Evolutionary conservation across 2,113 vertebrate species (phyloP).

Genomic region (Sphyrna mokarran): DNA sequence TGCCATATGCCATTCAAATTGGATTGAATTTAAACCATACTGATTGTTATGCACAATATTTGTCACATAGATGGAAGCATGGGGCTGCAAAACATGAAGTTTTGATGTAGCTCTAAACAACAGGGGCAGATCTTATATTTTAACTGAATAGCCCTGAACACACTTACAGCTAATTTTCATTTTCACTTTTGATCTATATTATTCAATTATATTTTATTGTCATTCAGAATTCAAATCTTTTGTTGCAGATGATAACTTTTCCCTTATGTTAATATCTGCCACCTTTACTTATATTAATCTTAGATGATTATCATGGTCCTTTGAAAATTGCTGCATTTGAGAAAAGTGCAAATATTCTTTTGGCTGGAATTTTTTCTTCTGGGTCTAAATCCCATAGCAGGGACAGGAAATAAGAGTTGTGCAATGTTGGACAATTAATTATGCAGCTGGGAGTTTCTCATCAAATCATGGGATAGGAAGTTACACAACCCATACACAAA

Average conservation of each 20-base stretch:
- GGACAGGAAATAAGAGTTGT: too few relatives aligned
- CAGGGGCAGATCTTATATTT: not conserved
- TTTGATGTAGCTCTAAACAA: not conserved
- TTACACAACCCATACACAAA: too few relatives aligned
- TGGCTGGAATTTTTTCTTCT: too few relatives aligned
- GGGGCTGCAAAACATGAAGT: not conserved
- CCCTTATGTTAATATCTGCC: too few relatives aligned
- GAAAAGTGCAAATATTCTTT: not conserved
- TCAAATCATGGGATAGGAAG: too few relatives aligned
- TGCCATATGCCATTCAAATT: not conserved
- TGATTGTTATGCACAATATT: not conserved
- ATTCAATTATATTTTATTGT: not conserved
- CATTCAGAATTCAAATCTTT: not conserved
- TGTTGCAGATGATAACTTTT: not conserved
- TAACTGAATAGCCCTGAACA: not conserved
- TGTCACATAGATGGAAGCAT: not conserved
- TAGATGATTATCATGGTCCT: not conserved
- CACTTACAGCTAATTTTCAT: not conserved
- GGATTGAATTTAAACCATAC: not conserved
- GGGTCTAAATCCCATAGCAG: too few relatives aligned
- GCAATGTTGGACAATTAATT: too few relatives aligned
- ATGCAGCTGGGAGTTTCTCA: too few relatives aligned
- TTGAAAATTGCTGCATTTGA: not conserved
- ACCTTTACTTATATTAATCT: too few relatives aligned
- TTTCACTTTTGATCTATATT: not conserved